Percentiles rank a stretch among this genome's conserved stretches.
These are phyloP conservation scores for Neomorphus geoffroyi DNA, from an alignment of 2,797 vertebrate species.

Conservation along the genomic window DNA sequence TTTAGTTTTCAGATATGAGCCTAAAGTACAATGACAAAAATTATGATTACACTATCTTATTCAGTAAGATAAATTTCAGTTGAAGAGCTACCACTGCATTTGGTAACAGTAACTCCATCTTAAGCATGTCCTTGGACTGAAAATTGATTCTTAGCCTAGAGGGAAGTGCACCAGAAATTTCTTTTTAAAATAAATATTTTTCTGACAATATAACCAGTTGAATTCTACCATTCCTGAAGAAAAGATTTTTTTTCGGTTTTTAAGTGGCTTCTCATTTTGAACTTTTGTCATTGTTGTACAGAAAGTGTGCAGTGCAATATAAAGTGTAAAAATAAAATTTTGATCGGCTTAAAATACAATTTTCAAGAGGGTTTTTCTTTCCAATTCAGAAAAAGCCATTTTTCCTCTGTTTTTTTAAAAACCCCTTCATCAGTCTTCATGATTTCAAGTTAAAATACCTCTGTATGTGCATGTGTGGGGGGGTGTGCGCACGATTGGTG, in stretches of 20 bases:
- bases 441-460: neutral
- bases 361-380: neutral
- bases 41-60: neutral
- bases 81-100: neutral
- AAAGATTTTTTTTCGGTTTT: neutral
- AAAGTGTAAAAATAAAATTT: neutral
- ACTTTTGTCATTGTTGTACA: neutral
- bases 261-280: neutral
- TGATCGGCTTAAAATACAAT: neutral
- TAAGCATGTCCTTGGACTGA: neutral
- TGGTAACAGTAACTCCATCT: neutral
- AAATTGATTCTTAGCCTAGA: neutral
- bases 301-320: neutral
- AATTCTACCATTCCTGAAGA: neutral
- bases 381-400: neutral
- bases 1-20: neutral
- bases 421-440: neutral
- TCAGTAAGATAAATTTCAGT: neutral
- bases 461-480: rapidly evolving
- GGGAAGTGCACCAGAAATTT: neutral
- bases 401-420: neutral
- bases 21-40: neutral
- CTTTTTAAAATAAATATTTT: neutral
- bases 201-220: neutral
- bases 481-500: neutral